Percentiles rank a stretch among this genome's conserved stretches.
Evolutionary conservation across 2,113 vertebrate genomes (phyloP).

Genomic region (Galemys pyrenaicus): DNA sequence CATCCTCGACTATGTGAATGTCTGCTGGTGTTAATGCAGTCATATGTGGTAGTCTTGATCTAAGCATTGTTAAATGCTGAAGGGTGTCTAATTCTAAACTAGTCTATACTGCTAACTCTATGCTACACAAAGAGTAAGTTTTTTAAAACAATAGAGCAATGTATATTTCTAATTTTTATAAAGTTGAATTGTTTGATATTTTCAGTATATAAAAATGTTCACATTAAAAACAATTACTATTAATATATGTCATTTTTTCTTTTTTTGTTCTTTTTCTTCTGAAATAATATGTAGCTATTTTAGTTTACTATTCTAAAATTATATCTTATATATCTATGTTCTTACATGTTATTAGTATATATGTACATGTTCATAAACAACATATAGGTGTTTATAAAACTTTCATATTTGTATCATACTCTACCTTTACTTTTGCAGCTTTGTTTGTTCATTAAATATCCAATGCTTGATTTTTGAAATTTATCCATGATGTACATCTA

Average conservation of each 20-base stretch:
- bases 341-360: background rate
- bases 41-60: background rate
- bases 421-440: background rate
- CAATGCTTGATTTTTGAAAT: conserved; percentile 21
- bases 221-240: background rate
- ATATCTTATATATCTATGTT: background rate
- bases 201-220: background rate
- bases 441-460: background rate
- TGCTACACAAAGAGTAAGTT: background rate
- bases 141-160: background rate
- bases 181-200: background rate
- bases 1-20: too few relatives aligned
- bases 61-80: background rate
- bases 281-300: background rate
- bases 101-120: background rate
- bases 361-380: background rate
- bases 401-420: background rate
- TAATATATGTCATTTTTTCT: conserved; percentile 22
- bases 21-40: too few relatives aligned
- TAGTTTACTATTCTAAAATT: background rate
- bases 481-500: background rate
- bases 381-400: background rate
- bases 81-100: background rate
- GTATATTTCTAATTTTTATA: background rate
- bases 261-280: background rate